Evolutionary conservation across 2,113 vertebrate genomes (phyloP).

Genomic region (Sylvilagus bachmani): DNA sequence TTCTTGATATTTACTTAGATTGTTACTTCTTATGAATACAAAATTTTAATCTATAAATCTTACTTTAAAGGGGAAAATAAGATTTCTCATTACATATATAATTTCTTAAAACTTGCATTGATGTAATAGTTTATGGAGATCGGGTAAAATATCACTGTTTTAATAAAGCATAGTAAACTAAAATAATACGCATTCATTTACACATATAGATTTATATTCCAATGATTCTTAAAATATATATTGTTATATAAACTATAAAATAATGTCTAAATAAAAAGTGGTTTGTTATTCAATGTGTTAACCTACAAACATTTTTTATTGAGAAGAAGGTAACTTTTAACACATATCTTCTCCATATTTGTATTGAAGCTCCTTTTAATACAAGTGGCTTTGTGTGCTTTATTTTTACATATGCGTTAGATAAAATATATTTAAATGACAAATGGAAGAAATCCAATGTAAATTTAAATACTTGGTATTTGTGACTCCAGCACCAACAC

Average conservation of each 20-base stretch:
- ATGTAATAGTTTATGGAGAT: not conserved
- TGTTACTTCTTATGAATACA: not conserved
- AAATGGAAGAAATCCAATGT: constrained; percentile 33
- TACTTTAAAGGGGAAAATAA: constrained; percentile 3
- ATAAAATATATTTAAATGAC: not conserved
- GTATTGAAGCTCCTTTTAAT: not conserved
- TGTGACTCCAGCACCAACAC: not conserved
- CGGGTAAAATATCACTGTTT: not conserved
- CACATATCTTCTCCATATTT: not conserved
- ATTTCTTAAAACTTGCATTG: not conserved
- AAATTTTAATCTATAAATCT: not conserved
- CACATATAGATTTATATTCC: not conserved
- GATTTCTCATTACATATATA: not conserved
- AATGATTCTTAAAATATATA: not conserved
- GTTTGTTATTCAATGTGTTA: not conserved
- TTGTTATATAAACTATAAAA: not conserved
- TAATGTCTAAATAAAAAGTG: not conserved
- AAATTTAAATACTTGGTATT: not conserved
- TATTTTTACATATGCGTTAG: not conserved
- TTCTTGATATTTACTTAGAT: not conserved
- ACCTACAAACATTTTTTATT: not conserved
- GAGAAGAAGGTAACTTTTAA: not conserved
- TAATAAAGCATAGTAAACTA: not conserved
- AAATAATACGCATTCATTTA: not conserved
- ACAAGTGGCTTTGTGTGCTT: not conserved